Evolutionary conservation across 30 jellyfish, hydroid and myxozoan genomes (phyloP).

Genomic region (Euphysa ruthae): DNA sequence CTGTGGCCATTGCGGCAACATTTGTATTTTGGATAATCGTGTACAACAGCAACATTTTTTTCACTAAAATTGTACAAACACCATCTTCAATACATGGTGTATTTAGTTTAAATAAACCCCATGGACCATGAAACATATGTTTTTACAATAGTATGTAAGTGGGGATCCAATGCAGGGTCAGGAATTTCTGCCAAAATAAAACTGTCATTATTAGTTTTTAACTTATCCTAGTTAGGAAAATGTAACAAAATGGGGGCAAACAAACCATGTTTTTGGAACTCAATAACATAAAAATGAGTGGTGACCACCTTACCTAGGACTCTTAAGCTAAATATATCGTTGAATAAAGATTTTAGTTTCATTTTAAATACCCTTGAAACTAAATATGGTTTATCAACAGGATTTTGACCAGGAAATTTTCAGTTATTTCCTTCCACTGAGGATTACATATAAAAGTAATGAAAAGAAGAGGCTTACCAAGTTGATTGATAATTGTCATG

Average conservation of each 20-base stretch:
- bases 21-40: no score
- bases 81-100: neutral
- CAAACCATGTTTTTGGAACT: no score
- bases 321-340: neutral
- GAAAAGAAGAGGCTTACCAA: no score
- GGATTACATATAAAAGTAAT: no score
- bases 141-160: neutral
- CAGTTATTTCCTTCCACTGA: no score
- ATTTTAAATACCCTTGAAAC: neutral
- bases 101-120: neutral
- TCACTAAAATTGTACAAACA: neutral
- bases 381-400: neutral
- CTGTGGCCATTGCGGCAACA: no score
- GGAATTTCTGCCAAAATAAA: neutral
- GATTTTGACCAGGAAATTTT: neutral
- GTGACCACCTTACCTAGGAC: no score
- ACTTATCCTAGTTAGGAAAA: neutral
- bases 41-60: no score
- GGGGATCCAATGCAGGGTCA: neutral
- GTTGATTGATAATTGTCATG: no score
- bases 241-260: neutral
- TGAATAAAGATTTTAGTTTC: neutral
- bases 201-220: neutral
- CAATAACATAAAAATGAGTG: no score
- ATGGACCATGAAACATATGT: neutral